Evolutionary conservation across 2,113 vertebrate genomes (phyloP).

Genomic region (Eidolon helvum): DNA sequence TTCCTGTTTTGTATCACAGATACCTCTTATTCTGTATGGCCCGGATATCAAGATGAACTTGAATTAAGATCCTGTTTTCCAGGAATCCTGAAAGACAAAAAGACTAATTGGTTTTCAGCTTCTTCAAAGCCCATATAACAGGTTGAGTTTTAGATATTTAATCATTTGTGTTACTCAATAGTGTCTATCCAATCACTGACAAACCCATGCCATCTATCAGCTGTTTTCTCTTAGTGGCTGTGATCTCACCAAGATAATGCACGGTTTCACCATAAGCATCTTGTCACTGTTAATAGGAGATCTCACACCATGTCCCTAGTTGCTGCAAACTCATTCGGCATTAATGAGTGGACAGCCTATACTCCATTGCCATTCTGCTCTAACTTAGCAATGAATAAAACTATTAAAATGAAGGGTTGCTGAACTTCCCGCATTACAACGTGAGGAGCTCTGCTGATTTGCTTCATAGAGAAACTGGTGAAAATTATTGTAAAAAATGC

Average conservation of each 20-base stretch:
- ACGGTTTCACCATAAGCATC: background rate
- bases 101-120: slow-evolving; percentile 55
- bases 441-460: background rate
- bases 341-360: background rate
- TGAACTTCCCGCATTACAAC: background rate
- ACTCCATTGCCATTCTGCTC: background rate
- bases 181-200: background rate
- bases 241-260: background rate
- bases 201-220: background rate
- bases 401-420: background rate
- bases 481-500: background rate
- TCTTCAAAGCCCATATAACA: slow-evolving; percentile 16
- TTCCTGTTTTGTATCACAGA: slow-evolving; percentile 27
- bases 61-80: slow-evolving; percentile 63
- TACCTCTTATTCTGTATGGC: background rate
- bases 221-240: slow-evolving; percentile 37
- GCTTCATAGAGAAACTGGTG: background rate
- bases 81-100: slow-evolving; percentile 56
- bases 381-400: background rate
- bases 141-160: slow-evolving; percentile 54
- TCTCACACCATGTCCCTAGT: slow-evolving; percentile 7
- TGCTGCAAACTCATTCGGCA: background rate
- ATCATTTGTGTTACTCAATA: background rate
- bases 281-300: slow-evolving; percentile 20
- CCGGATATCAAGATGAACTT: slow-evolving; percentile 56